Evolutionary conservation across 2,113 vertebrate species (phyloP).

Genomic region (Corvus cornix): DNA sequence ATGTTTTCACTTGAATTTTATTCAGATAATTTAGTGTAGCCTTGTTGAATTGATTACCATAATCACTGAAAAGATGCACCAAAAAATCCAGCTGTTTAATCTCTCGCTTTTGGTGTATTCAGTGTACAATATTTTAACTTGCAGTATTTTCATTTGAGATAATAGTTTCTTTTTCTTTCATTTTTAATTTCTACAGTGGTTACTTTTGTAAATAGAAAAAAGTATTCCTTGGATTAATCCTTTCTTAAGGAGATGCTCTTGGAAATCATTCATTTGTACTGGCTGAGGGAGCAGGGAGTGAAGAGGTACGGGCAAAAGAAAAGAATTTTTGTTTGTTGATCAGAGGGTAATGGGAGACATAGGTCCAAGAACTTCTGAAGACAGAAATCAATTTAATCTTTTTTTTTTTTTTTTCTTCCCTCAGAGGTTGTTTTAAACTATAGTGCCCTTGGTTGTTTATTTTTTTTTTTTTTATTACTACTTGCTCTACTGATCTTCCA

Average conservation of each 20-base stretch:
- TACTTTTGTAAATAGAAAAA: background rate
- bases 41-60: background rate
- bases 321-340: background rate
- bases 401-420: background rate
- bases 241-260: slow-evolving; percentile 27
- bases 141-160: background rate
- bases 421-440: background rate
- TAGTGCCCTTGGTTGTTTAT: background rate
- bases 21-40: background rate
- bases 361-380: background rate
- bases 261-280: slow-evolving; percentile 7
- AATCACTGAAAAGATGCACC: background rate
- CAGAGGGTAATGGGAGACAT: background rate
- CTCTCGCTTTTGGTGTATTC: background rate
- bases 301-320: background rate
- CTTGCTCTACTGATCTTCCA: background rate
- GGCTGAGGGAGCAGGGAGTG: slow-evolving; percentile 3
- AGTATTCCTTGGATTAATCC: slow-evolving; percentile 11
- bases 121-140: background rate
- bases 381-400: background rate
- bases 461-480: background rate
- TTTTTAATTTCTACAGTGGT: background rate
- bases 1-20: background rate
- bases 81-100: background rate
- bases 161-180: background rate